A percentile compares a stretch with the other conserved stretches of the same genome.
Conservation (phyloP, 2,113 vertebrate species). For the Xiphorhynchus elegans region DNA sequence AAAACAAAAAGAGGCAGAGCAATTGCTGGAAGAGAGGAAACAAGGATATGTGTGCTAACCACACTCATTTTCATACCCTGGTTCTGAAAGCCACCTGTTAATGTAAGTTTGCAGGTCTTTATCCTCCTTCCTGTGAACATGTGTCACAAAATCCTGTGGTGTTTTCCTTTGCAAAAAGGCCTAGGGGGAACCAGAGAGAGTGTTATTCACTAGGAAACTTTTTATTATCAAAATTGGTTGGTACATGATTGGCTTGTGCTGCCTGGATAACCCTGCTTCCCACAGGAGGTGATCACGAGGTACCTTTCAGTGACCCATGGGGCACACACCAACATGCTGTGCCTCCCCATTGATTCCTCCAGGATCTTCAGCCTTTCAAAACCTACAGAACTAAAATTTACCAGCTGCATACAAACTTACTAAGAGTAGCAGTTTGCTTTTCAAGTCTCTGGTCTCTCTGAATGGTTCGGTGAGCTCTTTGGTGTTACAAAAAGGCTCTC, state of each 20-base stretch:
- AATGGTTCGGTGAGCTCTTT: neutral
- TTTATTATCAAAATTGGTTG: neutral
- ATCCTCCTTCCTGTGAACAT: neutral
- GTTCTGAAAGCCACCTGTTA: neutral
- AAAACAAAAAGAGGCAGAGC: neutral
- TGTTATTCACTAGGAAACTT: neutral
- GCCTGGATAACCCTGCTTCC: neutral
- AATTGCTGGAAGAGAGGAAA: neutral
- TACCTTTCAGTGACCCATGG: neutral
- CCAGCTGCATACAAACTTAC: neutral
- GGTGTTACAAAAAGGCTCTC: neutral
- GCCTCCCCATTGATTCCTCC: neutral
- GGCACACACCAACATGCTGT: rapidly evolving
- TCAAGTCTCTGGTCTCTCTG: neutral
- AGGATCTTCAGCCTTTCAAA: neutral
- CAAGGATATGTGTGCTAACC: neutral
- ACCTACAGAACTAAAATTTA: neutral
- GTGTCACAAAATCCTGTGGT: neutral
- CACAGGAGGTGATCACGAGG: rapidly evolving
- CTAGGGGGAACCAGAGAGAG: neutral
- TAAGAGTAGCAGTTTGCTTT: neutral
- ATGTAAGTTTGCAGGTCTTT: neutral
- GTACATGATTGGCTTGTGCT: neutral
- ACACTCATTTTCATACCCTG: neutral
- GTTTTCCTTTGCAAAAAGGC: neutral